Evolutionary conservation across 2,113 vertebrate genomes (phyloP), one percentile per base, ranked within the genome.

Genomic region (Mola mola): DNA sequence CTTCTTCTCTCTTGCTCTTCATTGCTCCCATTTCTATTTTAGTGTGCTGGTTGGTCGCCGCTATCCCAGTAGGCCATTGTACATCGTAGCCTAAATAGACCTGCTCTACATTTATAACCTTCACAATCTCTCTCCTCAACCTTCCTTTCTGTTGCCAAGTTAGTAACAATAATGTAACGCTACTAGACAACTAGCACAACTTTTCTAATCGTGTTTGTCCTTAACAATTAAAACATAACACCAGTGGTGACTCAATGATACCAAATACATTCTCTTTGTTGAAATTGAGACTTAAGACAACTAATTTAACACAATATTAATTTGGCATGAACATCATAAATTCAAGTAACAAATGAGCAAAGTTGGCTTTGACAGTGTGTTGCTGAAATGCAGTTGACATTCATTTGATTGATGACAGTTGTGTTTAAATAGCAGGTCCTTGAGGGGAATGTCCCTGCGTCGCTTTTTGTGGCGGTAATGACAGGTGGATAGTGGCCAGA

Each of bases 51-150:
- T 88, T 53, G 83, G 78, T 75, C 28, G 34, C 64, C 75, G 66
- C 47, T 53, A 60, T 90, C 88, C 85, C 85, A 81, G 47, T 68
- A 83, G 87, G 72, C 71, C 69, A 3, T 21, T 78, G 85, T 83
- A 66, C 83, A 79, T 82, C 55, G 56, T 86, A 85, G 76, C 85
- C 87, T 81, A 83, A 86, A 86, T 90, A 86, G 85, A 78, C 64
- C 66, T 90, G 88, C 74, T 90, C 88, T 64, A 88, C 78, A 90
- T 90, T 78, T 66, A 43, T 87, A 90, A 90, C 88, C 88, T 90
- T 88, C 83, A 82, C 73, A 72, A 51, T 78, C 52, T 66, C 63
- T 72, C 40, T 58, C 48, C 76, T 49, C 64, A 46, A 48, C 41
- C 53, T 40, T 72, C 53, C 62, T 65, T 73, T 69, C 48, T 69